Base-by-base conservation (phyloP, 2,797 vertebrate species). In the Clarias fuscus region DNA sequence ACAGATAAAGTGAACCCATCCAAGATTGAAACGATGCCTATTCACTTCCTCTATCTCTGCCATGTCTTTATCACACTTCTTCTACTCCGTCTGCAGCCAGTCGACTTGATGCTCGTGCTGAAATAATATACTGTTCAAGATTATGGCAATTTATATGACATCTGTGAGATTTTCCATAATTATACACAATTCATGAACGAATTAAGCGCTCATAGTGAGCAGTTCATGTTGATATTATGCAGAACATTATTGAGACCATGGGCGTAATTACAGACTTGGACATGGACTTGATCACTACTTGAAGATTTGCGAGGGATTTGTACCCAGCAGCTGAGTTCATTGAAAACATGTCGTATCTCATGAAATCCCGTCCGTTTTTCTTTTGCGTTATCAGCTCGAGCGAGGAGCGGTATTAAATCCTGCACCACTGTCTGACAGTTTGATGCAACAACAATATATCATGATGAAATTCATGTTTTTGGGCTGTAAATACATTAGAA, bases 401-500 rank as follows among this genome's bases (percentile, higher is more conserved):
- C 0, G 11, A 62, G 33, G 33, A 62, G 11, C 14, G 20, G 7
- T 65, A 18, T 27, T 81, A 81, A 64, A 65, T 81, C 61, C 61
- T 48, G 24, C 78, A 40, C 7, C 33, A 27, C 61, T 81, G 37
- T 17, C 61, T 65, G 59, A 48, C 61, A 65, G 61, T 48, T 48
- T 81, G 15, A 81, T 65, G 33, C n/a, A 81, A 64, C 59, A 59
- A 4, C 56, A 64, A n/a, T 64, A 64, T n/a, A 80, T 59, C 75
- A 77, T 6, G 20, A 22, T n/a, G 33, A 80, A 62, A 17, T 80
- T n/a, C 18, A 59, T 18, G 53, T 59, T 80, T 53, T 80, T 24
- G 24, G 33, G 33, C 27, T 58, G 27, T 20, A 59, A 77, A 77
- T 30, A 40, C 3, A 17, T 24, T 37, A n/a, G 15, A 33, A 30